Percentiles rank a stretch among this genome's conserved stretches.
Evolutionary conservation across 1,140 invertebrate species (phyloP).

Genomic region (Drosophila lacertosa): DNA sequence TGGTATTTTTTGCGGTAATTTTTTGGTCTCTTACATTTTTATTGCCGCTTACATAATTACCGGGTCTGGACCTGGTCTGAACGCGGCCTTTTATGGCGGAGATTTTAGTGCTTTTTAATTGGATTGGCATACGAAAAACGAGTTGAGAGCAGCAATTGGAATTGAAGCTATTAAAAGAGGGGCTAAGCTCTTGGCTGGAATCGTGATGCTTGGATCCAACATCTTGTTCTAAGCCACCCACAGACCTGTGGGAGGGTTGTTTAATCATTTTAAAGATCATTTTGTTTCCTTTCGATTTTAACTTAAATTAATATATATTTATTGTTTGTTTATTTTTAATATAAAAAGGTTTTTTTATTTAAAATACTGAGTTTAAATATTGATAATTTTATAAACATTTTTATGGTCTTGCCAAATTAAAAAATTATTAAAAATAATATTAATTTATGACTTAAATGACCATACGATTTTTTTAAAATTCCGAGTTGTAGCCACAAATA

Average conservation of each 20-base stretch:
- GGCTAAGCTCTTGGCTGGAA: conserved; percentile 12
- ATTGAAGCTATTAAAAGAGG: conserved; percentile 13
- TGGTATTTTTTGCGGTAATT: conserved; percentile 31
- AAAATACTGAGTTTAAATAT: too few relatives aligned
- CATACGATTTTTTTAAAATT: neutral
- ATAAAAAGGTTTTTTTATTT: too few relatives aligned
- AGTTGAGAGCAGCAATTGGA: neutral
- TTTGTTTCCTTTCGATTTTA: too few relatives aligned
- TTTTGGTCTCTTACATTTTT: conserved; percentile 20
- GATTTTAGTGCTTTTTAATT: conserved; percentile 50
- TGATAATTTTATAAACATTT: too few relatives aligned
- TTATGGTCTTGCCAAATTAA: too few relatives aligned
- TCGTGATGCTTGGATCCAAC: conserved; percentile 24
- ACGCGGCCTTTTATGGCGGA: conserved; percentile 30
- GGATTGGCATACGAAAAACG: conserved; percentile 24
- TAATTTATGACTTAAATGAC: too few relatives aligned
- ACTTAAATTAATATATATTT: too few relatives aligned
- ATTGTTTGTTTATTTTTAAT: too few relatives aligned
- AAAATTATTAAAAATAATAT: too few relatives aligned
- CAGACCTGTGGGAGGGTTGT: neutral
- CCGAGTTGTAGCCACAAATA: neutral
- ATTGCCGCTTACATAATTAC: conserved; percentile 48
- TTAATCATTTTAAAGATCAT: neutral
- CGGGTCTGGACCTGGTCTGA: conserved; percentile 27
- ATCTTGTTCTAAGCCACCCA: conserved; percentile 15